Base-by-base conservation (phyloP, 2,888 invertebrate species). In the Lasius fuliginosus region DNA sequence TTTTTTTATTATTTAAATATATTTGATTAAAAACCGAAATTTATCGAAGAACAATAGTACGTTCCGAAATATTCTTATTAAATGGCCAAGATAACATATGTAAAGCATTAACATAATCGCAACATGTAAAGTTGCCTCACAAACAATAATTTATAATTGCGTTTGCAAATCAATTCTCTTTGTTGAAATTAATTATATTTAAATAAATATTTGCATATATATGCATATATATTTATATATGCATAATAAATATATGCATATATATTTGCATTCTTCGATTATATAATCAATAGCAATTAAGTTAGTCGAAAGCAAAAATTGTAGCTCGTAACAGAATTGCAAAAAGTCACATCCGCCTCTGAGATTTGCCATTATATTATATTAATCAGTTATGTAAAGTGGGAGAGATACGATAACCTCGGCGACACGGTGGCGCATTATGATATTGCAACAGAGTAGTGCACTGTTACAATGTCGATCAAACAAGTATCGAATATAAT, bases 321-420 rank as follows among this genome's bases (percentile, higher is more conserved):
- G 36, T 36, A 40, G 42, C n/a, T 36, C 27, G 46, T 36, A 71
- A 79, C 18, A 68, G 27, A 77, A 42, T 62, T 60, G 60, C 56
- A 73, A 73, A 79, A 81, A 81, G 56, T 46, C 23, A 62, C 60
- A 73, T 71, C 60, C 46, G 79, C 46, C 60, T 81, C 36, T 42
- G 73, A n/a, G 53, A 81, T 79, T 71, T 79, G 46, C 71, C 40
- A 62, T 81, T 81, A 81, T 81, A 81, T 36, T 86, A 77, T 82
- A 82, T 84, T 86, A 85, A 84, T 84, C 82, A 69, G 81, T 88
- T 88, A 88, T 85, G 82, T 87, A 88, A 88, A 87, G 56, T 69
- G 67, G 71, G 65, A 67, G 15, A 71, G 42, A 27, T 60, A 58
- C 3, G 88, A 88, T 85, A 85, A 58, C 75, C 42, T 62, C 46